phyloP scores from a whole-genome alignment of 2,113 vertebrate genomes.

The Canis aureus region DNA sequence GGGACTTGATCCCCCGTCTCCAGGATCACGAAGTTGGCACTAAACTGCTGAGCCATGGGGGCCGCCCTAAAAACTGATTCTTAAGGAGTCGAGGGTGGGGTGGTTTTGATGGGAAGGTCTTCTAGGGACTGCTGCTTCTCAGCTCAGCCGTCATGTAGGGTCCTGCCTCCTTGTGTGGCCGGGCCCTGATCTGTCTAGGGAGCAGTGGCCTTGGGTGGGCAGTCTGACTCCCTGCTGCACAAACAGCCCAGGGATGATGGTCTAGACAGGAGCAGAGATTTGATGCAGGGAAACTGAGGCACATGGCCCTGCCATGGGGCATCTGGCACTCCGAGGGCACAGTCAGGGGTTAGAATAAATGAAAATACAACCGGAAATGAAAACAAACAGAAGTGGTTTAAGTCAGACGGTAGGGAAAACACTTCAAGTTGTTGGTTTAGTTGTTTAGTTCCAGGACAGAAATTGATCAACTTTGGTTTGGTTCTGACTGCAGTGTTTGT shows the following conservation, averaged over 20 bases:
- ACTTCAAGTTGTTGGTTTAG: not conserved
- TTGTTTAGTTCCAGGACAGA: not conserved
- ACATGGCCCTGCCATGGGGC: not conserved
- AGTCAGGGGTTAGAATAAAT: not conserved
- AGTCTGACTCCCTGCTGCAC: not conserved
- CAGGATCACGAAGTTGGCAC: no score
- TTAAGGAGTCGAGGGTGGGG: not conserved
- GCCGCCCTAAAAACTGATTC: not conserved
- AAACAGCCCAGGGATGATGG: not conserved
- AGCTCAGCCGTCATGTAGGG: rapidly evolving
- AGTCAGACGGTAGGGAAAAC: not conserved
- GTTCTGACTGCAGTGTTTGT: not conserved
- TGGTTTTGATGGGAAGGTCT: not conserved
- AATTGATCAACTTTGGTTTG: not conserved
- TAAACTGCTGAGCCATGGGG: no score
- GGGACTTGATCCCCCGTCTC: no score
- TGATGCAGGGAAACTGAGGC: not conserved
- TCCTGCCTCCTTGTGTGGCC: not conserved
- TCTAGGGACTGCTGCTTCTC: not conserved
- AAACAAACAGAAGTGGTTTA: not conserved
- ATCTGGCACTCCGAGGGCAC: not conserved
- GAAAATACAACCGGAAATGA: not conserved
- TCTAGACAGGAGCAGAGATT: not conserved
- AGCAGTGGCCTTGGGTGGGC: not conserved
- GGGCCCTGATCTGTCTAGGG: not conserved